Percentiles rank a stretch among this genome's conserved stretches.
Conservation (phyloP, 2,113 vertebrate species). For the Lepus europaeus region DNA sequence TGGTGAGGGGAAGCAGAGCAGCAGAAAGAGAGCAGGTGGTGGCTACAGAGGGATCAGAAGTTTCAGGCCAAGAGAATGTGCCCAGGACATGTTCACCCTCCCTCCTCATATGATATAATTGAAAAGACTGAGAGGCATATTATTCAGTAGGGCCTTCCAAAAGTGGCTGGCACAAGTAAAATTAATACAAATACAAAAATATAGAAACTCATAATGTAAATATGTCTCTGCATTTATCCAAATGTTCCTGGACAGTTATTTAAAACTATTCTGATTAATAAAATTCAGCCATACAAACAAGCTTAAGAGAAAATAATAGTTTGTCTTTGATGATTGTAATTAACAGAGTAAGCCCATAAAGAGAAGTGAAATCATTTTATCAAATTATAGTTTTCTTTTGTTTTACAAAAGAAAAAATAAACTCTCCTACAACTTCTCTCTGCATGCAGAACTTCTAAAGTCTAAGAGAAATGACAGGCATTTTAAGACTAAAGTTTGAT, state of each 20-base stretch:
- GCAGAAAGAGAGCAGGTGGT: background rate
- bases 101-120: background rate
- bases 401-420: slow-evolving; percentile 40
- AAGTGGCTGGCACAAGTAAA: background rate
- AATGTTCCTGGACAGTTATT: background rate
- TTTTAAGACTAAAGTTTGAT: slow-evolving; percentile 68
- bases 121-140: background rate
- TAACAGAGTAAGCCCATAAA: background rate
- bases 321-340: slow-evolving; percentile 34
- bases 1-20: accelerated
- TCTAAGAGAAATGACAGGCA: slow-evolving; percentile 60
- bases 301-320: background rate
- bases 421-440: background rate
- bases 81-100: background rate
- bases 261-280: slow-evolving; percentile 44
- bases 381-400: slow-evolving; percentile 37
- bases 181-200: background rate
- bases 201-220: background rate
- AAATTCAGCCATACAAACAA: slow-evolving; percentile 22
- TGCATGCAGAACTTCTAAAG: slow-evolving; percentile 13
- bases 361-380: slow-evolving; percentile 32
- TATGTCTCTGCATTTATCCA: background rate
- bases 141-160: background rate
- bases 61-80: background rate
- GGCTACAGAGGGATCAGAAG: background rate